A percentile compares a stretch with the other conserved stretches of the same genome.
These are phyloP conservation scores for Danio rerio DNA, from an alignment of 2,113 vertebrate species.

Conservation along the genomic window DNA sequence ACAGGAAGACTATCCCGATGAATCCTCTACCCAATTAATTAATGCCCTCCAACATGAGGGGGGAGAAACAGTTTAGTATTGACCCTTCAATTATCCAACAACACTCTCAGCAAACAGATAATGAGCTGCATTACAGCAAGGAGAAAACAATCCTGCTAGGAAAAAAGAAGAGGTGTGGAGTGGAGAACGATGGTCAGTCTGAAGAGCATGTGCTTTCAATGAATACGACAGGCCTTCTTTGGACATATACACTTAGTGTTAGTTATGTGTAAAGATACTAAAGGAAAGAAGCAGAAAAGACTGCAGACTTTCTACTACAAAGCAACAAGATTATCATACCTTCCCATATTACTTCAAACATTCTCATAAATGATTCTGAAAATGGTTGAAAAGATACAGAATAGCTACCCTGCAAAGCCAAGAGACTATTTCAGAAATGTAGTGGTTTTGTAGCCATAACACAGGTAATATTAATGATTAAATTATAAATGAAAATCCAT, in stretches of 20 bases:
- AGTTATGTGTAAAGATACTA: conserved; percentile 50
- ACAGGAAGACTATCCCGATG: background rate
- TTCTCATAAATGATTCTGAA: background rate
- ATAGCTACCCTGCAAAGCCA: background rate
- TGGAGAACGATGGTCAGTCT: conserved; percentile 48
- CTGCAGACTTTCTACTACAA: conserved; percentile 12
- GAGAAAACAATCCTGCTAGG: background rate
- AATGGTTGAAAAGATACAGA: background rate
- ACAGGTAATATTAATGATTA: background rate
- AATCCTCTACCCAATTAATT: background rate
- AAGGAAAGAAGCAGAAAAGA: conserved; percentile 18
- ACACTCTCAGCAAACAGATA: conserved; percentile 45
- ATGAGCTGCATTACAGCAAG: conserved; percentile 43
- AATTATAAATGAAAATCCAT: background rate
- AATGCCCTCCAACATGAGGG: conserved; percentile 25
- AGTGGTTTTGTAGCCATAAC: background rate
- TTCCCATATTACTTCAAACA: background rate
- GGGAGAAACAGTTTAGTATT: conserved; percentile 29
- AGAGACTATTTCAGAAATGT: conserved; percentile 3
- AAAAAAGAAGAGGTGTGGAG: conserved; percentile 3
- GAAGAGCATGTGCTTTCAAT: conserved; percentile 56
- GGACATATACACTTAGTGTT: conserved; percentile 52
- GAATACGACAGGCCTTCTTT: conserved; percentile 63
- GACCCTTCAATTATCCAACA: conserved; percentile 46
- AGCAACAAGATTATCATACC: background rate